These are phyloP conservation scores for Chirona hameri DNA, from an alignment of 2,888 invertebrate genomes.

Conservation along the genomic window DNA sequence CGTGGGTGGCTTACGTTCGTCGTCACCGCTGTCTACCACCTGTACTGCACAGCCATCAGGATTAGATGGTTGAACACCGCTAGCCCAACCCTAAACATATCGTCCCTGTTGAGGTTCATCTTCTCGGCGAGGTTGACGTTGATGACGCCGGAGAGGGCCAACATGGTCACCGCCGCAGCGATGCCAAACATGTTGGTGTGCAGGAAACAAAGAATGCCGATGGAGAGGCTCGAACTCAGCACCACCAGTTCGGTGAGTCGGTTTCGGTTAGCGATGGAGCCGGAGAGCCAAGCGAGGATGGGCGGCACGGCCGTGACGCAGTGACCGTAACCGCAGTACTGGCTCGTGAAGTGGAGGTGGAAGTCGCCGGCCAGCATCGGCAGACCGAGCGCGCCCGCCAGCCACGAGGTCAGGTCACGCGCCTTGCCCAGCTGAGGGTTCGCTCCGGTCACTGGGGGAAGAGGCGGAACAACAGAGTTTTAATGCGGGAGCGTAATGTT, in stretches of 20 bases:
- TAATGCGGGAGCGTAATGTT: no score
- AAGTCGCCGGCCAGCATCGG: background rate
- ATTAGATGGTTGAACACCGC: background rate
- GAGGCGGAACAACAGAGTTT: no score
- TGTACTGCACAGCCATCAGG: background rate
- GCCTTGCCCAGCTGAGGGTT: background rate
- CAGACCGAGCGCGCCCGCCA: slow-evolving; percentile 6
- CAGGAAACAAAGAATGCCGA: slow-evolving; percentile 12
- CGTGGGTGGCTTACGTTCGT: background rate
- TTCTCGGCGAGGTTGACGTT: slow-evolving; percentile 2
- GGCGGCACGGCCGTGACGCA: background rate
- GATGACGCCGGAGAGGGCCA: slow-evolving; percentile 23
- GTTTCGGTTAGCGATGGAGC: slow-evolving; percentile 12
- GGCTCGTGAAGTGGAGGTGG: background rate
- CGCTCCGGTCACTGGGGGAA: background rate
- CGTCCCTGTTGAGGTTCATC: slow-evolving; percentile 8
- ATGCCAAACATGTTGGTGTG: slow-evolving; percentile 7
- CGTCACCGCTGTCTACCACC: background rate
- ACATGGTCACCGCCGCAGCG: background rate
- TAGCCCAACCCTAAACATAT: slow-evolving; percentile 3
- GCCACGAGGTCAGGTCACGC: background rate
- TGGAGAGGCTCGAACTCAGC: background rate
- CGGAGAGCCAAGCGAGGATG: slow-evolving; percentile 2
- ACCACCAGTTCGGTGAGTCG: slow-evolving; percentile 1
- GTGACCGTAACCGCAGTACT: background rate